Base-by-base conservation (phyloP, 2,888 invertebrate species). In the Trichacis sp. region DNA sequence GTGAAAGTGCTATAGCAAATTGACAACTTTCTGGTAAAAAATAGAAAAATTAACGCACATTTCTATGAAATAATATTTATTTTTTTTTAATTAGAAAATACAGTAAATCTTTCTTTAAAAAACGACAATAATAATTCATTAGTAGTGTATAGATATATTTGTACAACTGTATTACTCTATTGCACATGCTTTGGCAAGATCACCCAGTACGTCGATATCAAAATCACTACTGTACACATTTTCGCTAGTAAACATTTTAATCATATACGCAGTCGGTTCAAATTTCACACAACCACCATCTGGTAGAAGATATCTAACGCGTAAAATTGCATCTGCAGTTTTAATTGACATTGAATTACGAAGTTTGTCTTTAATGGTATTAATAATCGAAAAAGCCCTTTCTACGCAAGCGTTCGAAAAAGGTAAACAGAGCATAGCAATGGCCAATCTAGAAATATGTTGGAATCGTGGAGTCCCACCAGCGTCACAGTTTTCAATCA, bases 381-480 rank as follows among this genome's bases (percentile, higher is more conserved):
- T 67, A 0, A 58, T 30, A 14, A 68, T 49, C 1, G 64, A 68
- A 49, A 65, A 66, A 8, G 66, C 61, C 8, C 24, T 24, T 24
- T 24, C 24, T 24, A 24, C 24, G 3, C 4, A 5, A 4, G 66
- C 69, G 38, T 71, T 68, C 19, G 68, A 71, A 48, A 72, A 66
- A 4, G 61, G 68, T 8, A 24, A 24, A 8, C 24, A 24, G 24
- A 24, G 24, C 3, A 24, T 3, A 8, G 1, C 64, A 15, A 49
- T 6, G n/a, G 47, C 54, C 5, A 54, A 29, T 12, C 42, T 42
- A 14, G 43, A 43, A 30, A 29, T 53, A 24, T 45, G 53, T n/a
- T 30, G 3, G 29, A 53, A 45, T 29, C 24, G 29, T 51, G 1
- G 24, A 17, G 14, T n/a, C 8, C 15, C 19, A 19, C n/a, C 40